A percentile compares a stretch with the other conserved stretches of the same genome.
Conservation (phyloP, 2,888 invertebrate genomes). For the Meiosimyza decipiens region DNA sequence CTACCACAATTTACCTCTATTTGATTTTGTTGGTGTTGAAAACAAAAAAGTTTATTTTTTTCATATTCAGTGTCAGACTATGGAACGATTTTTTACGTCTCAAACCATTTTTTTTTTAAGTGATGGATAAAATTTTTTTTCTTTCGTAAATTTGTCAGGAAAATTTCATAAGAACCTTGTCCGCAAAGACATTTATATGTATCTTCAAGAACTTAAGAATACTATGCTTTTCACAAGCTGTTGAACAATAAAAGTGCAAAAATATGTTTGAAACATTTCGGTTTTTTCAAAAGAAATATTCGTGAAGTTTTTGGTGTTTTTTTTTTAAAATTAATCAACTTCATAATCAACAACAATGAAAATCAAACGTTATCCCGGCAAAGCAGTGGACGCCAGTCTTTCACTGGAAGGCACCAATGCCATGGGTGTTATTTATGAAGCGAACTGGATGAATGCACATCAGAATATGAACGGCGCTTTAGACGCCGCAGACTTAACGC, state of each 20-base stretch:
- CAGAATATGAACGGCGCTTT: constrained; percentile 44
- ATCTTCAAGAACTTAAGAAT: constrained; percentile 17
- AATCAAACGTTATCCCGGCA: constrained; percentile 86
- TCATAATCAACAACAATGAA: constrained; percentile 71
- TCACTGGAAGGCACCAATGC: constrained; percentile 77
- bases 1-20: too few relatives aligned
- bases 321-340: constrained; percentile 38
- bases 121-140: too few relatives aligned
- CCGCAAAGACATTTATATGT: too few relatives aligned
- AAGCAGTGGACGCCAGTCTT: constrained; percentile 77
- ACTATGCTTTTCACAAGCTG: constrained; percentile 49
- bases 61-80: too few relatives aligned
- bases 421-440: constrained; percentile 84
- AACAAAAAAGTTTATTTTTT: too few relatives aligned
- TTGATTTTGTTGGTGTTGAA: too few relatives aligned
- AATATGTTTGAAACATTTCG: constrained; percentile 16
- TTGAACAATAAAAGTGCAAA: constrained; percentile 16
- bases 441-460: constrained; percentile 84
- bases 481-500: constrained; percentile 2
- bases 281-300: not conserved
- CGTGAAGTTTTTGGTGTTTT: not conserved
- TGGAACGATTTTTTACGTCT: too few relatives aligned
- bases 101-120: too few relatives aligned
- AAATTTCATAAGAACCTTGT: too few relatives aligned
- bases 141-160: too few relatives aligned